Base-by-base conservation (phyloP, 2,888 invertebrate genomes). In the Nyleta sp. region DNA sequence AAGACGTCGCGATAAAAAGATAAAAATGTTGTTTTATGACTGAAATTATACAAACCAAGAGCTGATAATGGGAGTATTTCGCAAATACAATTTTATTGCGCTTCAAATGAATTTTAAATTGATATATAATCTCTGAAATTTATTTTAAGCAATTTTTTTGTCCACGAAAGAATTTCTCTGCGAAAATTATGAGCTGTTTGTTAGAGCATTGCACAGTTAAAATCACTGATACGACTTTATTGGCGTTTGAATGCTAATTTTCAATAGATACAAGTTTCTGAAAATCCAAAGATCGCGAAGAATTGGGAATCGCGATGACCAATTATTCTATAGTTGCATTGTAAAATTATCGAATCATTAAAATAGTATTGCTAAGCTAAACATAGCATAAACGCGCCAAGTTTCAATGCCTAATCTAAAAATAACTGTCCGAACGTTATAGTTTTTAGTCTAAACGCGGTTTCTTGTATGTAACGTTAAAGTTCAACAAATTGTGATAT, bases 271-370 rank as follows among this genome's bases (percentile, higher is more conserved):
- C n/a, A 38, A 38, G 2, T 38, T 15, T 10, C 5, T 38, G 38
- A 38, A 13, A 38, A 15, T 48, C 22, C n/a, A 50, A 46, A 46
- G 20, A 55, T 67, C 40, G 31, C 31, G 5, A 17, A 55, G 11
- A 11, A 2, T 7, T 17, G 20, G 35, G 15, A 55, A 67, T 55
- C 35, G 55, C 31, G 13, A 6, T n/a, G 18, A 17, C 55, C 50
- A 44, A 50, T 44, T 60, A 59, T 60, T 44, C 35, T 53, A 60
- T 44, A 46, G 31, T 46, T 35, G 28, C 24, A 28, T 52, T 70
- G 48, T 38, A 57, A 38, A 72, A 55, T 62, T 72, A 64, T 44
- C 53, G 4, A 65, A 73, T 73, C 65, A 44, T 57, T 52, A 57
- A 57, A 73, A 59, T 73, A 73, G 59, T 48, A 33, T 42, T 50